Conservation (phyloP, 2,888 invertebrate species). For the Brenthis ino region DNA sequence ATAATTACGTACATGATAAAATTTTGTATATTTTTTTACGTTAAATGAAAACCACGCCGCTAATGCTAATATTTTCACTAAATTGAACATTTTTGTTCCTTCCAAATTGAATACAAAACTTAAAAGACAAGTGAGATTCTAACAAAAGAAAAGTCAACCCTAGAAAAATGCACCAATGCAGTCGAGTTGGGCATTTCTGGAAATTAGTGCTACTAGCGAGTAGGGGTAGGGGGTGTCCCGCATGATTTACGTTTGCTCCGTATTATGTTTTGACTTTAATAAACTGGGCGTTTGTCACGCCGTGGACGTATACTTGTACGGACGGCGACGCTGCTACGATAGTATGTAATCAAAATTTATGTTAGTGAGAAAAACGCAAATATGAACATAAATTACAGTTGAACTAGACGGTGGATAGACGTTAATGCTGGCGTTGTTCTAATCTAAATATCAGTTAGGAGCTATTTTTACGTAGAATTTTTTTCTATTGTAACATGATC, state of each 20-base stretch:
- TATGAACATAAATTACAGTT: not conserved
- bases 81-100: not conserved
- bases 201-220: conserved; percentile 73
- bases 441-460: no score
- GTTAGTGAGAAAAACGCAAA: not conserved
- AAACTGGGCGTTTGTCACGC: conserved; percentile 80
- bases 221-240: conserved; percentile 50
- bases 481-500: no score
- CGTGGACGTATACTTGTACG: conserved; percentile 47
- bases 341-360: conserved; percentile 40
- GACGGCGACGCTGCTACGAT: conserved; percentile 20
- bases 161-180: conserved; percentile 55
- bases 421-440: no score
- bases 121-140: conserved; percentile 20
- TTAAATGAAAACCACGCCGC: no score
- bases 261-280: conserved; percentile 85
- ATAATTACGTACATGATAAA: conserved; percentile 10
- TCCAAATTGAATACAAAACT: not conserved
- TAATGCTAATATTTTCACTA: no score
- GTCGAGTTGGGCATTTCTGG: conserved; percentile 73
- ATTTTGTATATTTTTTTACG: no score
- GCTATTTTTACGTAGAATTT: no score
- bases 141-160: conserved; percentile 42
- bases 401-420: no score
- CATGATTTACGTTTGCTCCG: conserved; percentile 85